Percentiles rank a stretch among this genome's conserved stretches.
phyloP scores from a whole-genome alignment of 35 echinoderm and acorn worm genomes.

The Apostichopus parvimensis region DNA sequence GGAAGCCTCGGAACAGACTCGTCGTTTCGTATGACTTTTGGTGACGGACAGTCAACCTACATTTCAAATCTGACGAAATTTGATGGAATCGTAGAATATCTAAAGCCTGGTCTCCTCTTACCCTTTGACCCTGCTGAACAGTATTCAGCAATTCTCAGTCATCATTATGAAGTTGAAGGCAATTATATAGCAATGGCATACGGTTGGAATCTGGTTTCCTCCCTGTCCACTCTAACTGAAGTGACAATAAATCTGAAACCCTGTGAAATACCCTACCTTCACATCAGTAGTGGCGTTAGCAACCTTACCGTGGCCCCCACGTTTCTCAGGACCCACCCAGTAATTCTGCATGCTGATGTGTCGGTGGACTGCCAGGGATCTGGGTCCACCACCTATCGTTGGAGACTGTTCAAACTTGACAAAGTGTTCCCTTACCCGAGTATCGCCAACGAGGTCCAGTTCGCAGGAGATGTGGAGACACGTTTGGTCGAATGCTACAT shows the following conservation, averaged over 20 bases:
- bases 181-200: slow-evolving; percentile 51
- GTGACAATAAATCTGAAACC: slow-evolving; percentile 53
- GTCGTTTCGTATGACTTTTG: slow-evolving; percentile 54
- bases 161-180: slow-evolving; percentile 58
- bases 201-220: slow-evolving; percentile 59
- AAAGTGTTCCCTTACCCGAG: slow-evolving; percentile 64
- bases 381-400: slow-evolving; percentile 49
- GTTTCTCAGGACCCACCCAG: slow-evolving; percentile 36
- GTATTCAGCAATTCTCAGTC: slow-evolving; percentile 48
- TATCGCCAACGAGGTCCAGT: slow-evolving; percentile 53
- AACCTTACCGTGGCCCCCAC: slow-evolving; percentile 38
- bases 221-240: slow-evolving; percentile 31
- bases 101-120: slow-evolving; percentile 59
- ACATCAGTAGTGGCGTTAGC: slow-evolving; percentile 65
- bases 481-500: slow-evolving; percentile 66
- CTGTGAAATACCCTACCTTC: slow-evolving; percentile 66
- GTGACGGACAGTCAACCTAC: slow-evolving; percentile 55
- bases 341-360: slow-evolving; percentile 54
- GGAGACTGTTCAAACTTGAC: slow-evolving; percentile 70
- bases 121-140: slow-evolving; percentile 68
- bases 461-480: slow-evolving; percentile 48
- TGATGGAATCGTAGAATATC: slow-evolving; percentile 9
- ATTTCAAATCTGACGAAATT: slow-evolving; percentile 42
- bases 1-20: slow-evolving; percentile 61
- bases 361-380: slow-evolving; percentile 55